Evolutionary conservation across 1,140 invertebrate genomes (phyloP).

Genomic region (Lasioglossum albipes): DNA sequence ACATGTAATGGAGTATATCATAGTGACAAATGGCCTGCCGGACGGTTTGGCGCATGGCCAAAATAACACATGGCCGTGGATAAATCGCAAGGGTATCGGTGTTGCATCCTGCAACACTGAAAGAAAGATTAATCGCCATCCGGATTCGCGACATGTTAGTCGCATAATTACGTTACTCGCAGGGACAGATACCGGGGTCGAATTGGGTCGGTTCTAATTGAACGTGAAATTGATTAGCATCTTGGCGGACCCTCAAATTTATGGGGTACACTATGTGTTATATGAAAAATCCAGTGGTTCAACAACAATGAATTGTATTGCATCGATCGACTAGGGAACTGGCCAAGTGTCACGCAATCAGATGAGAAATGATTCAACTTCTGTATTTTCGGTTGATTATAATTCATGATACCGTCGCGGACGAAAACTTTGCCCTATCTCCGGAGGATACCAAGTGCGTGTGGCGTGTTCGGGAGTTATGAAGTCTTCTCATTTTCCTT

Average conservation of each 20-base stretch:
- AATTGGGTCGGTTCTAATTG: background rate
- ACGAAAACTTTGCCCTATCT: background rate
- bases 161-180: background rate
- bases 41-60: conserved; percentile 5
- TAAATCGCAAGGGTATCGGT: conserved; percentile 18
- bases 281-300: background rate
- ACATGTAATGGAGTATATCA: background rate
- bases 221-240: background rate
- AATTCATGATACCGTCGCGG: background rate
- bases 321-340: background rate
- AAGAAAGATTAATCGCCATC: conserved; percentile 24
- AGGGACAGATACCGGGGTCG: background rate
- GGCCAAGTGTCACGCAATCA: background rate
- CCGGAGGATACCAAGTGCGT: background rate
- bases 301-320: too few relatives aligned
- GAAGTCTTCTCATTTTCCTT: background rate
- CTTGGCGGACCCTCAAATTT: background rate
- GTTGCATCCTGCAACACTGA: background rate
- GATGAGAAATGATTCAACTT: conserved; percentile 7
- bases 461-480: background rate
- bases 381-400: background rate
- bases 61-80: conserved; percentile 12
- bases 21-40: conserved; percentile 10
- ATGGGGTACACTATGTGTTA: too few relatives aligned
- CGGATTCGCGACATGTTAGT: background rate